Evolutionary conservation across 2,113 vertebrate genomes (phyloP).

Genomic region (Barbus barbus): DNA sequence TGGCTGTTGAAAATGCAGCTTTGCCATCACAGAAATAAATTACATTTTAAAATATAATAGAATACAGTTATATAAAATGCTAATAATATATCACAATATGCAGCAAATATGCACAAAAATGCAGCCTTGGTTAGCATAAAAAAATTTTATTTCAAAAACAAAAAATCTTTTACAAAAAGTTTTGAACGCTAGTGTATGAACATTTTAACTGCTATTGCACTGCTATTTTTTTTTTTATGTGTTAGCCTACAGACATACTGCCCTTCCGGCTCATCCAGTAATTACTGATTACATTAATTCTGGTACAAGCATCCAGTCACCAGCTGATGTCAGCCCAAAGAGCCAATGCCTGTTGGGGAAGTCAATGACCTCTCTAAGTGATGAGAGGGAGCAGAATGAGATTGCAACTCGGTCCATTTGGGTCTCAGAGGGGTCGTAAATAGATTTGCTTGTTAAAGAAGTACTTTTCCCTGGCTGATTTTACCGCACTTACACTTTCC

Average conservation of each 20-base stretch:
- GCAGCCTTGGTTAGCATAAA: no score
- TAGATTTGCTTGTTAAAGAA: slow-evolving; percentile 35
- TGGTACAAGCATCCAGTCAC: slow-evolving; percentile 37
- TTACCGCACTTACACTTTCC: slow-evolving; percentile 33
- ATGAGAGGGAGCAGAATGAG: slow-evolving; percentile 39
- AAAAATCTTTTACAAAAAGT: no score
- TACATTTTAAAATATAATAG: no score
- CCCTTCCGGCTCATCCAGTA: not conserved
- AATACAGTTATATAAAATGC: no score
- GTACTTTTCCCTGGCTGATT: slow-evolving; percentile 17
- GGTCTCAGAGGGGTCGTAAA: slow-evolving; percentile 53
- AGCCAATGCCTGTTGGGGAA: slow-evolving; percentile 8
- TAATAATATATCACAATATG: no score
- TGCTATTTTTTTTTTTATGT: no score
- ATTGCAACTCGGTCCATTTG: slow-evolving; percentile 16
- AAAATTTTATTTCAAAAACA: no score
- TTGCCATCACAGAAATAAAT: no score
- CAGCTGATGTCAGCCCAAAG: slow-evolving; percentile 48
- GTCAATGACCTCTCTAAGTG: slow-evolving; percentile 42
- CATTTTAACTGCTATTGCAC: no score
- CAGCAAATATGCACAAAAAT: no score
- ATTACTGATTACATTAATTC: slow-evolving; percentile 54
- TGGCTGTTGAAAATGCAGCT: no score
- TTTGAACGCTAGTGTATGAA: no score
- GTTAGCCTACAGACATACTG: not conserved